A percentile compares a stretch with the other conserved stretches of the same genome.
Conservation (phyloP, 37 sponge, comb jelly and placozoan species). For the Oscarella lobularis region DNA sequence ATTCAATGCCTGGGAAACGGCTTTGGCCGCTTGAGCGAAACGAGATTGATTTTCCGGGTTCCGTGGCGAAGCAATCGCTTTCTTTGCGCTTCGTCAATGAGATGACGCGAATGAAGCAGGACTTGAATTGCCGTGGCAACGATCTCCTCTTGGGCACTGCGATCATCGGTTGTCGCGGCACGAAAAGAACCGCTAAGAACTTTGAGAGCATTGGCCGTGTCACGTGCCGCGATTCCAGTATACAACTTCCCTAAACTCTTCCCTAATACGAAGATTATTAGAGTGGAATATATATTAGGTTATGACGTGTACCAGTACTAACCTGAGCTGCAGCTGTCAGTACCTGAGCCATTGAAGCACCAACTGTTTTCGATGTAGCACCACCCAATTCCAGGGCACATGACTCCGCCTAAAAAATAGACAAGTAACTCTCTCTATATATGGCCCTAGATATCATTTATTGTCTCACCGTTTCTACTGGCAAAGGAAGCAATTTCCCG, state of each 20-base stretch:
- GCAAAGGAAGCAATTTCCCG: constrained; percentile 37
- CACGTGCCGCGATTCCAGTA: constrained; percentile 93
- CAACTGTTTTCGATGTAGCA: constrained; percentile 82
- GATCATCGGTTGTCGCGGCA: constrained; percentile 75
- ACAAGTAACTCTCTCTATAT: no score
- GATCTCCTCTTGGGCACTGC: constrained; percentile 70
- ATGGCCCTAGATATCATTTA: no score
- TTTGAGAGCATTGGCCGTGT: constrained; percentile 82
- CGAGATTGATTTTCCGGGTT: constrained; percentile 9
- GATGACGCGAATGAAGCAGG: background rate
- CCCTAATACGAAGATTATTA: no score
- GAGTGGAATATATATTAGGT: no score
- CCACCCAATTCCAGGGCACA: constrained; percentile 88
- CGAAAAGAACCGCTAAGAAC: constrained; percentile 68
- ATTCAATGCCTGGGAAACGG: constrained; percentile 87
- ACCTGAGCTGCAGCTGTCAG: constrained; percentile 77
- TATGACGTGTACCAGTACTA: no score
- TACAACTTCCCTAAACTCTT: no score
- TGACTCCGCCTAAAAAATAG: constrained; percentile 12
- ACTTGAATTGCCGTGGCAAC: constrained; percentile 5
- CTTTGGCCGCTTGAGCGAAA: constrained; percentile 79
- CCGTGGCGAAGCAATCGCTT: background rate
- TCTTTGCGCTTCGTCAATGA: background rate
- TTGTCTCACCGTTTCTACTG: constrained; percentile 33
- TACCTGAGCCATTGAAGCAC: constrained; percentile 98